Percentiles rank a stretch among this genome's conserved stretches.
phyloP scores from a whole-genome alignment of 2,113 vertebrate genomes.

The Xenus cinereus region DNA sequence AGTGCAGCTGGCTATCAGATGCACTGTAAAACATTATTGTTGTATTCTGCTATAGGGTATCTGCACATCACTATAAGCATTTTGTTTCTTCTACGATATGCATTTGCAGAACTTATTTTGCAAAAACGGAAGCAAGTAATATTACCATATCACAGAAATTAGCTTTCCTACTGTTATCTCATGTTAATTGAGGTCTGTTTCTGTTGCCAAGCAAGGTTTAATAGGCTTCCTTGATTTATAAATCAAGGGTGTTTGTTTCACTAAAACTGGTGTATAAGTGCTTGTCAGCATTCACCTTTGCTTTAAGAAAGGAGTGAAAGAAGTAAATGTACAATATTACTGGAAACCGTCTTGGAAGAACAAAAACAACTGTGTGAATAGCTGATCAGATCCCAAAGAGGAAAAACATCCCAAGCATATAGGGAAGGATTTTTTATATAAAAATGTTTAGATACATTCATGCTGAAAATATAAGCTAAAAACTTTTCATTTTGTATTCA shows the following conservation, averaged over 20 bases:
- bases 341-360: background rate
- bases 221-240: background rate
- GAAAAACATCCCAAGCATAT: background rate
- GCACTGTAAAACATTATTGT: background rate
- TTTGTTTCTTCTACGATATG: rapidly evolving
- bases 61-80: background rate
- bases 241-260: constrained; percentile 16
- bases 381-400: background rate
- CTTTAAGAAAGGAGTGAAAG: background rate
- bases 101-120: background rate
- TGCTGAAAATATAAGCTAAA: background rate
- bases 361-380: background rate
- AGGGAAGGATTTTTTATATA: background rate
- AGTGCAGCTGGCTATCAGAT: background rate
- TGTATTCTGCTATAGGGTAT: background rate
- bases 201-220: constrained; percentile 30
- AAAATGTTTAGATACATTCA: background rate
- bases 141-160: background rate
- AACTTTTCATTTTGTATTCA: background rate
- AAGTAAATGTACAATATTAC: background rate
- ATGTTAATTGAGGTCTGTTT: constrained; percentile 1
- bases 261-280: background rate
- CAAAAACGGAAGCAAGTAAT: background rate
- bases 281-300: constrained; percentile 20
- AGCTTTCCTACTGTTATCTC: background rate